A percentile compares a stretch with the other conserved stretches of the same genome.
phyloP scores from a whole-genome alignment of 2,113 vertebrate genomes.

The Mystacornis crossleyi region DNA sequence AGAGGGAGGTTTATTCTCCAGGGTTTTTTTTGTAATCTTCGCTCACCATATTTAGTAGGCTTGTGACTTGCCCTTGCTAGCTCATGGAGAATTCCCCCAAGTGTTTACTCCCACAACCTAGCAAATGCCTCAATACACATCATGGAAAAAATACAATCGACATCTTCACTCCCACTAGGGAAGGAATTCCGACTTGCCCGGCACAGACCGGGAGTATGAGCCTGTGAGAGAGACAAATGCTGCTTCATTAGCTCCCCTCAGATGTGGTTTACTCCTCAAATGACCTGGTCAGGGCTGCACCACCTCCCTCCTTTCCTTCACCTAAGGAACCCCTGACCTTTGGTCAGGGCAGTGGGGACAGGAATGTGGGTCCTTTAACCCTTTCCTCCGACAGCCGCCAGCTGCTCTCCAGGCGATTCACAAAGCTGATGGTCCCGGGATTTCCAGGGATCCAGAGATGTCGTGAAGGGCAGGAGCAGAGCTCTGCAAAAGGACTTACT shows the following conservation, averaged over 20 bases:
- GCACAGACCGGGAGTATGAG: conserved; percentile 45
- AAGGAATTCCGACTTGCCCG: conserved; percentile 67
- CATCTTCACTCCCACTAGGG: conserved; percentile 76
- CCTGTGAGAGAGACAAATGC: conserved; percentile 38
- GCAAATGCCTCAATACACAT: conserved; percentile 77
- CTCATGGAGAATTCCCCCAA: conserved; percentile 71
- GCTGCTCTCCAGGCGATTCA: not conserved
- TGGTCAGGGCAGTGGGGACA: conserved; percentile 8
- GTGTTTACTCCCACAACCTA: conserved; percentile 68
- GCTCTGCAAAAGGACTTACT: not conserved
- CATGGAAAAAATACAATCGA: conserved; percentile 72
- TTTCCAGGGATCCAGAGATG: not conserved
- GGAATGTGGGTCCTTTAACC: conserved; percentile 67
- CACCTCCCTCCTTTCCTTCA: conserved; percentile 65
- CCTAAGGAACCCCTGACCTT: conserved; percentile 66
- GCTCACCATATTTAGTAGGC: conserved; percentile 61
- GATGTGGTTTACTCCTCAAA: conserved; percentile 48
- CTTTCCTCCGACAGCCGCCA: not conserved
- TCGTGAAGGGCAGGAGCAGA: not conserved
- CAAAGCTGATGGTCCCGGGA: not conserved
- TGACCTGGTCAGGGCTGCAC: conserved; percentile 49
- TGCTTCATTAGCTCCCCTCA: conserved; percentile 53
- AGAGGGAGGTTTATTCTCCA: conserved; percentile 24
- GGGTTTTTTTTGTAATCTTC: not conserved
- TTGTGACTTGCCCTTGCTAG: conserved; percentile 64